A percentile compares a stretch with the other conserved stretches of the same genome.
Conservation (phyloP, 2,113 vertebrate species). For the Oryzias javanicus region DNA sequence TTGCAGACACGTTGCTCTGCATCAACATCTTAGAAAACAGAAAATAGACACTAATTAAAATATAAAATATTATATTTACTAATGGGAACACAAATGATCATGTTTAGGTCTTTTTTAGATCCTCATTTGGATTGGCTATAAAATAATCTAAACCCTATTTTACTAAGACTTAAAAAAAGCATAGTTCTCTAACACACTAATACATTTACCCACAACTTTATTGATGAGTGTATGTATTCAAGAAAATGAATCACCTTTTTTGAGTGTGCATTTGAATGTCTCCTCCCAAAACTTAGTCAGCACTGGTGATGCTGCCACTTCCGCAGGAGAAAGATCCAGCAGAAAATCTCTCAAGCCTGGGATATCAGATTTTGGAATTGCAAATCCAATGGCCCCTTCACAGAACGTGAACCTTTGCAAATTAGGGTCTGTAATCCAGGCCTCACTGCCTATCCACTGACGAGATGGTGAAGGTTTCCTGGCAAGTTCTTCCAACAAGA, state of each 20-base stretch:
- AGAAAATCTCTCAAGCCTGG: slow-evolving; percentile 70
- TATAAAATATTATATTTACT: too few relatives aligned
- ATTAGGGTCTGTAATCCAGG: slow-evolving; percentile 63
- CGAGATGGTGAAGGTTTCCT: slow-evolving; percentile 41
- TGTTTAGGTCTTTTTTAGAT: too few relatives aligned
- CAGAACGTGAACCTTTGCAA: slow-evolving; percentile 52
- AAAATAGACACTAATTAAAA: neutral
- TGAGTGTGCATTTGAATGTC: slow-evolving; percentile 63
- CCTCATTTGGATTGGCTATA: too few relatives aligned
- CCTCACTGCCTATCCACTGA: slow-evolving; percentile 75
- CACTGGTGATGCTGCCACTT: slow-evolving; percentile 43
- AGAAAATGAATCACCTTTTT: slow-evolving; percentile 28
- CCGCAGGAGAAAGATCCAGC: slow-evolving; percentile 41
- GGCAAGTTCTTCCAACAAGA: slow-evolving; percentile 60
- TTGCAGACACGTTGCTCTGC: slow-evolving; percentile 35
- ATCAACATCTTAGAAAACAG: neutral
- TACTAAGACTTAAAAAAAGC: too few relatives aligned
- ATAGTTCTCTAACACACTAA: too few relatives aligned
- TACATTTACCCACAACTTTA: too few relatives aligned
- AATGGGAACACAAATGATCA: too few relatives aligned
- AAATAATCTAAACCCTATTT: too few relatives aligned
- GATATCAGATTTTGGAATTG: slow-evolving; percentile 61
- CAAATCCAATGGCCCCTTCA: slow-evolving; percentile 62
- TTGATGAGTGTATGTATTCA: neutral
- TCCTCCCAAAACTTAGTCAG: slow-evolving; percentile 72